Evolutionary conservation across 1,140 invertebrate genomes (phyloP), one percentile per base, ranked within the genome.

Genomic region (Cydia fagiglandana): DNA sequence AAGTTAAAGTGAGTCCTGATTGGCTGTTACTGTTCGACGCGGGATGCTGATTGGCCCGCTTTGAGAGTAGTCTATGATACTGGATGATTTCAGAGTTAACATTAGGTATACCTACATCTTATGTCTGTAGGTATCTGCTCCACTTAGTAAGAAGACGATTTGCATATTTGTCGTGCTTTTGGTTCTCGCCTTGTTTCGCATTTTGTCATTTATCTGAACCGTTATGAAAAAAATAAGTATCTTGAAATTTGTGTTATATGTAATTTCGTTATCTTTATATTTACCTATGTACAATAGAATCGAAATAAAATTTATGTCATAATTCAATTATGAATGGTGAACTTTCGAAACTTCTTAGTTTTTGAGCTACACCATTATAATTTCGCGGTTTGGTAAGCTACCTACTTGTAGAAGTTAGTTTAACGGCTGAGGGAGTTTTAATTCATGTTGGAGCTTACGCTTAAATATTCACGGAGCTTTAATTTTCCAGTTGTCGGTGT

Each of bases 1-100:
- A 20, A 24, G 56, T 70, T n/a, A 12, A 70, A 70, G 34, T 70
- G 66, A 70, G n/a, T 13, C 34, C 66, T 70, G 66, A 70, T 70
- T 70, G 66, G 30, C 3, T 38, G 7, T 28, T 9, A n/a, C 13
- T 41, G 7, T 70, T 20, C 24, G 15, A 41, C 66, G 9, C 66
- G 30, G 15, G 1, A 17, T 13, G 2, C 17, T 70, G 66, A 70
- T 70, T 70, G 66, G 34, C 34, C n/a, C 28, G n/a, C 66, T 70
- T 70, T 70, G 38, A 34, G 4, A 68, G 4, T 13, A 61, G 56
- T 47, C 13, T 47, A 61, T 61, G 56, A 61, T 24, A 12, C 10
- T 20, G 17, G 56, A 24, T 61, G 24, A 61, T 61, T 61, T 17
- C 4, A 4, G n/a, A n/a, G 13, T 53, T 17, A 53, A 53, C 50